A percentile compares a stretch with the other conserved stretches of the same genome.
Evolutionary conservation across 35 echinoderm and acorn worm genomes (phyloP).

Genomic region (Apostichopus parvimensis): DNA sequence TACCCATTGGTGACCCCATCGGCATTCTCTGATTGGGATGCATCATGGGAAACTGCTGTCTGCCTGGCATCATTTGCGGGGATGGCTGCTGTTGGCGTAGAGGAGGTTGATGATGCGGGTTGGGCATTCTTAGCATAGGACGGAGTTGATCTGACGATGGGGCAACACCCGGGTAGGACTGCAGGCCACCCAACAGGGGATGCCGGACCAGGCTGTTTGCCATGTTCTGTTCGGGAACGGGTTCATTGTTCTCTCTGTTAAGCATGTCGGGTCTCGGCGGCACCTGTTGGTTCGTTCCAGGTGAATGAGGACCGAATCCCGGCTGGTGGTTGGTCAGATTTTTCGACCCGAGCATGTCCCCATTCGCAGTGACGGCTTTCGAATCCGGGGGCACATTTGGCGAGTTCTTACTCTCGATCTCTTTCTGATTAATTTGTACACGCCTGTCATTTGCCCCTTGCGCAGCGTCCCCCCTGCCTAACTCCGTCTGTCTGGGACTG

Average conservation of each 20-base stretch:
- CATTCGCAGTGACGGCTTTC: slow-evolving; percentile 12
- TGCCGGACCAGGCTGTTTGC: neutral
- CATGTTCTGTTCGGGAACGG: slow-evolving; percentile 2
- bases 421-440: neutral
- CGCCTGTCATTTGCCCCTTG: neutral
- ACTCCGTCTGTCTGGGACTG: neutral
- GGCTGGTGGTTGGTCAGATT: neutral
- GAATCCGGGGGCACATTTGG: neutral
- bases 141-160: neutral
- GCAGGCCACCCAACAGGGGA: neutral
- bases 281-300: neutral
- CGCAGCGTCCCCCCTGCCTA: slow-evolving; percentile 34
- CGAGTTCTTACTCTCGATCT: neutral
- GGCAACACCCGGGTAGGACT: neutral
- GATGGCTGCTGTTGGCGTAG: neutral
- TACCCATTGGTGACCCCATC: slow-evolving; percentile 26
- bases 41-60: slow-evolving; percentile 46
- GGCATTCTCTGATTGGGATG: slow-evolving; percentile 36
- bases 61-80: slow-evolving; percentile 17
- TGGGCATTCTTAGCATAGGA: slow-evolving; percentile 17
- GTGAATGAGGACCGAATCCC: neutral
- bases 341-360: slow-evolving; percentile 1
- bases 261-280: neutral
- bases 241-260: slow-evolving; percentile 18
- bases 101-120: slow-evolving; percentile 41